A percentile compares a stretch with the other conserved stretches of the same genome.
phyloP scores from a whole-genome alignment of 1,140 invertebrate species.

The Doryteuthis pealeii region DNA sequence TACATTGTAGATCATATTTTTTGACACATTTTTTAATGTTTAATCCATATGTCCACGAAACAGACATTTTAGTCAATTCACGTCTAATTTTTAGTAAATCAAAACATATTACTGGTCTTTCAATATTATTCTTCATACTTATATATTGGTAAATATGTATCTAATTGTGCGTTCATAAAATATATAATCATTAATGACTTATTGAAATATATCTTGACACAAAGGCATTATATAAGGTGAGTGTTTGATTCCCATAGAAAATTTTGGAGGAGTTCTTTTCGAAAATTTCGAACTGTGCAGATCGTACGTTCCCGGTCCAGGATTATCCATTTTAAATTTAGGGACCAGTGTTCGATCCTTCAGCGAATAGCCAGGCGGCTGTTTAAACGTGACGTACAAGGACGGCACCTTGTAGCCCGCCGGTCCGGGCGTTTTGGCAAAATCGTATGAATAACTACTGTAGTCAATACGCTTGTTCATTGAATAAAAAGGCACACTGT shows the following conservation, averaged over 20 bases:
- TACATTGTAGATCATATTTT: too few relatives aligned
- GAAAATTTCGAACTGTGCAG: slow-evolving; percentile 23
- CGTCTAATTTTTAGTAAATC: too few relatives aligned
- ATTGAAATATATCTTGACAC: too few relatives aligned
- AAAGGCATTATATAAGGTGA: slow-evolving; percentile 33
- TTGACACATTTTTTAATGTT: too few relatives aligned
- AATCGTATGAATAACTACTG: slow-evolving; percentile 35
- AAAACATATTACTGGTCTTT: too few relatives aligned
- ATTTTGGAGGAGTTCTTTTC: slow-evolving; percentile 30
- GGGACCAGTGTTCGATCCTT: slow-evolving; percentile 23
- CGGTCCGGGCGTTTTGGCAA: slow-evolving; percentile 42
- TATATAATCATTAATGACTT: too few relatives aligned
- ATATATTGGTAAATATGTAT: too few relatives aligned
- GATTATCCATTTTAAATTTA: slow-evolving; percentile 31
- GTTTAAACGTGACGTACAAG: slow-evolving; percentile 16
- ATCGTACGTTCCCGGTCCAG: slow-evolving; percentile 39
- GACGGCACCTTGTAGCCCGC: slow-evolving; percentile 29
- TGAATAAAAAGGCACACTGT: neutral
- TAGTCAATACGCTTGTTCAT: slow-evolving; percentile 16
- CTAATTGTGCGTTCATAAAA: too few relatives aligned
- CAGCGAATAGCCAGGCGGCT: slow-evolving; percentile 31
- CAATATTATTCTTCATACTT: too few relatives aligned
- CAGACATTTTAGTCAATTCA: too few relatives aligned
- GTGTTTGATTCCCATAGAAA: slow-evolving; percentile 41
- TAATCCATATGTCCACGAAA: too few relatives aligned